A percentile compares a stretch with the other conserved stretches of the same genome.
Conservation (phyloP, 2,888 invertebrate genomes). For the Drosophila macrothrix region DNA sequence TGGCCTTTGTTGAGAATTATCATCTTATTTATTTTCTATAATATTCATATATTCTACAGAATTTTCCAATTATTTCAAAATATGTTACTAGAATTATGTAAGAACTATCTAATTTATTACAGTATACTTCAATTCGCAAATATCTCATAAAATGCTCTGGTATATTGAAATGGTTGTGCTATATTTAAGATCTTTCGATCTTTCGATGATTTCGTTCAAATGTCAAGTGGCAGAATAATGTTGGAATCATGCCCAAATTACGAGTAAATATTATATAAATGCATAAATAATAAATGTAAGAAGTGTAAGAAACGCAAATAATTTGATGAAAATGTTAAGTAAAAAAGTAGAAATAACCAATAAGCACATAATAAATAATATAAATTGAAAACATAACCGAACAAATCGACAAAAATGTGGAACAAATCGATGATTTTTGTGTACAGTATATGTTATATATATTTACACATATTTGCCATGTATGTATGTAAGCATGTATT, state of each 20-base stretch:
- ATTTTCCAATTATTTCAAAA: neutral
- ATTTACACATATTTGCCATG: conserved; percentile 8
- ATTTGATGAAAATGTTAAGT: conserved; percentile 32
- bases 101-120: conserved; percentile 11
- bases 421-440: conserved; percentile 38
- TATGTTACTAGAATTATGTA: conserved; percentile 7
- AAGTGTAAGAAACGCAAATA: conserved; percentile 43
- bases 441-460: conserved; percentile 14
- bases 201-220: conserved; percentile 59
- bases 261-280: conserved; percentile 44
- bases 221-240: conserved; percentile 67
- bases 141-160: neutral
- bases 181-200: conserved; percentile 58
- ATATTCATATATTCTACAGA: neutral
- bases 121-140: neutral
- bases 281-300: conserved; percentile 55
- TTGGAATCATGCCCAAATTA: conserved; percentile 73
- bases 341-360: conserved; percentile 18
- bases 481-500: conserved; percentile 12
- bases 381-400: conserved; percentile 31
- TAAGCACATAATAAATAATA: conserved; percentile 34
- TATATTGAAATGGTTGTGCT: conserved; percentile 40
- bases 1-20: conserved; percentile 7
- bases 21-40: neutral
- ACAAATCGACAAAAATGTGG: conserved; percentile 34